Evolutionary conservation across 2,888 invertebrate genomes (phyloP), one percentile per base, ranked within the genome.

Genomic region (Standfussiana lucernea): DNA sequence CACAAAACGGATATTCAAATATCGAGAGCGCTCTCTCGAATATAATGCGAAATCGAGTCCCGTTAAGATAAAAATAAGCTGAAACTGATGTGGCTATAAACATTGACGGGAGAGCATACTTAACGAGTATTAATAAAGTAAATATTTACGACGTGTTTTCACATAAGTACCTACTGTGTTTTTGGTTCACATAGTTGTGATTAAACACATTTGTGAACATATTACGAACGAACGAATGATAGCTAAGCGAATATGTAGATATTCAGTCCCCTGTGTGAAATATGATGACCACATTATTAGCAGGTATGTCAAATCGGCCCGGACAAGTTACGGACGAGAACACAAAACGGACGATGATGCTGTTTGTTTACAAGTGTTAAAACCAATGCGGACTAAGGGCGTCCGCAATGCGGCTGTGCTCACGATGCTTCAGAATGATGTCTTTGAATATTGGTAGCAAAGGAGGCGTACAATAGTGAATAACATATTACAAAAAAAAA

Each of bases 131-230:
- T 77, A 74, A 74, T 77, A 75, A 72, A 75, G 61, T 83, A 80
- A 83, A 82, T 87, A 78, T 87, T 87, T 78, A 87, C 76, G 82
- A 78, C 64, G 61, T 79, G 59, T 80, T 59, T 66, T 62, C 59
- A 74, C 78, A n/a, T n/a, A n/a, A n/a, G n/a, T n/a, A 80, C 50
- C 42, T 45, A 59, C 24, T 18, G 65, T 37, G 67, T 32, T 69
- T 62, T 72, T 61, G 59, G 56, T 66, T 65, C 71, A 64, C n/a
- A 64, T 40, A 64, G 64, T 64, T n/a, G 40, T 64, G 40, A 40
- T 64, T n/a, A 18, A 64, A 40, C 15, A 15, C 40, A 40, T n/a
- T 64, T 40, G 40, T 64, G 40, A 10, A 28, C 40, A 64, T 10
- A 32, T 59, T 35, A 61, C 32, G 32, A 35, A 35, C 21, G 32